Conservation (phyloP, 2,888 invertebrate species). For the Drosophila heteroneura region DNA sequence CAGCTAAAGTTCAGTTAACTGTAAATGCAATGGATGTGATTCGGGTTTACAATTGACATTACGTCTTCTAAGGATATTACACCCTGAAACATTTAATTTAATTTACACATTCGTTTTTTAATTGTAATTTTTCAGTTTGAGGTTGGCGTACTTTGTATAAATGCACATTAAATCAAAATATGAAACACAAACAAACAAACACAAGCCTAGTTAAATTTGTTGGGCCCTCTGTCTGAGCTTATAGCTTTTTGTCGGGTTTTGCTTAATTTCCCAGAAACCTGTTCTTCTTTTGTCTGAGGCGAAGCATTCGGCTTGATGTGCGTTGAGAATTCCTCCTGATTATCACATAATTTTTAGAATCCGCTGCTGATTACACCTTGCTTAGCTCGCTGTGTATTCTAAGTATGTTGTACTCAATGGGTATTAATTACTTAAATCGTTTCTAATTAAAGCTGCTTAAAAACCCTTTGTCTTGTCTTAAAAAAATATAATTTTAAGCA, state of each 20-base stretch:
- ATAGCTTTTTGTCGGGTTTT: not conserved
- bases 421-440: not conserved
- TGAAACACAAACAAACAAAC: not conserved
- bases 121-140: not conserved
- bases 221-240: not conserved
- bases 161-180: not conserved
- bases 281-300: no score
- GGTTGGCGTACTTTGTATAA: no score
- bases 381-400: no score
- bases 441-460: not conserved
- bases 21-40: slow-evolving; percentile 38
- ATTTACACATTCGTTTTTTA: not conserved
- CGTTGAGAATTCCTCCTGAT: not conserved
- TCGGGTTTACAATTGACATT: slow-evolving; percentile 15
- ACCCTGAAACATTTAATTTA: not conserved
- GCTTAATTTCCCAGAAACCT: not conserved
- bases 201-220: not conserved
- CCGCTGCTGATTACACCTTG: not conserved
- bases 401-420: no score
- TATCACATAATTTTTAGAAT: not conserved
- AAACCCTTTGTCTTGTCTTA: not conserved
- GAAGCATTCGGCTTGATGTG: no score
- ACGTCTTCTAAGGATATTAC: slow-evolving; percentile 4
- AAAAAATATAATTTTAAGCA: not conserved
- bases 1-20: slow-evolving; percentile 52